phyloP scores from a whole-genome alignment of 1,140 invertebrate species.

The Bombyx mori region DNA sequence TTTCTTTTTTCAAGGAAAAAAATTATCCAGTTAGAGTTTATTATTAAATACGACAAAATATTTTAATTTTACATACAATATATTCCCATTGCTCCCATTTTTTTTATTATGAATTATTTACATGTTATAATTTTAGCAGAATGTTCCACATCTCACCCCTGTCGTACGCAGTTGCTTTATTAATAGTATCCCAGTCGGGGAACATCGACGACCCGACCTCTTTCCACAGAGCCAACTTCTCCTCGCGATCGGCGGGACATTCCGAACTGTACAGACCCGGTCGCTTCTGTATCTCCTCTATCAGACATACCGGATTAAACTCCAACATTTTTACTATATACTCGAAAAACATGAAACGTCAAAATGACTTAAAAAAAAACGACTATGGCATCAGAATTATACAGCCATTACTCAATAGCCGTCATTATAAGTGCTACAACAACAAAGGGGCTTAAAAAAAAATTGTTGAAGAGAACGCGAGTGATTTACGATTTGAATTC shows the following conservation, averaged over 20 bases:
- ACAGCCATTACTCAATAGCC: no score
- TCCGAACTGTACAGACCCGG: conserved; percentile 41
- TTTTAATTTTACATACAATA: no score
- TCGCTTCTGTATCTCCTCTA: conserved; percentile 52
- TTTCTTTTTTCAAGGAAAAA: no score
- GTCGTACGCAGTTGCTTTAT: conserved; percentile 51
- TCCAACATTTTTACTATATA: conserved; percentile 10
- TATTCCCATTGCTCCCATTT: not conserved
- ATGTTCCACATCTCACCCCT: conserved; percentile 32
- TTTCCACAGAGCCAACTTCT: conserved; percentile 50
- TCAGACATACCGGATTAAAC: conserved; percentile 39
- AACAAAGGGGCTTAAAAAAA: no score
- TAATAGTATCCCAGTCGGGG: conserved; percentile 42
- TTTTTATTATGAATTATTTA: not conserved
- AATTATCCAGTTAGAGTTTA: no score
- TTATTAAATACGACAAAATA: no score
- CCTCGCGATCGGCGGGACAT: conserved; percentile 36
- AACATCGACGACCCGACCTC: conserved; percentile 50
- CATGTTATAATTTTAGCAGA: not conserved
- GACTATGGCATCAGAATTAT: no score
- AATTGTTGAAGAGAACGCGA: not conserved
- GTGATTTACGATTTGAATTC: not conserved
- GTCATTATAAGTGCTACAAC: no score
- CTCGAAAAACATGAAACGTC: not conserved
- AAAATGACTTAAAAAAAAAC: no score